Conservation (phyloP, 2,797 vertebrate genomes). For the Iguana delicatissima region DNA sequence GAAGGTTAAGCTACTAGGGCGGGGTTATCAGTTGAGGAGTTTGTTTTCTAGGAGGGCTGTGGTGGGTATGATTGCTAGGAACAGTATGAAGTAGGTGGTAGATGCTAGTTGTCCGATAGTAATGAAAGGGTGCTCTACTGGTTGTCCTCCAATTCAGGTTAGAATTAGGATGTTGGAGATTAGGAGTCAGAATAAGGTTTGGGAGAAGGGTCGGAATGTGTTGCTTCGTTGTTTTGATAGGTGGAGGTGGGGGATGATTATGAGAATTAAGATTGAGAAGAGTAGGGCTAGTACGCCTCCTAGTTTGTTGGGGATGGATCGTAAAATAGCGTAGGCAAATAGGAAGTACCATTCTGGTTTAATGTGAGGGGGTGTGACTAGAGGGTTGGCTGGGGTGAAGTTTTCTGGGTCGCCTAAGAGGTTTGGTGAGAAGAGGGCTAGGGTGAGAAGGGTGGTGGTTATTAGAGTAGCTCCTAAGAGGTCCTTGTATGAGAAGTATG, state of each 20-base stretch:
- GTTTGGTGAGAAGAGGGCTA: slow-evolving; percentile 51
- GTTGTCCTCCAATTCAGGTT: slow-evolving; percentile 65
- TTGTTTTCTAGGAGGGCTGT: slow-evolving; percentile 37
- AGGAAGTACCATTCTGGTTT: slow-evolving; percentile 78
- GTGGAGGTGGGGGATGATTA: background rate
- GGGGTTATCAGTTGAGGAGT: rapidly evolving
- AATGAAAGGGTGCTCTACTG: slow-evolving; percentile 61
- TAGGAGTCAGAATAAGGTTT: slow-evolving; percentile 47
- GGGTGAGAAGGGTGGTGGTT: rapidly evolving
- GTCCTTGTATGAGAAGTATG: slow-evolving; percentile 69
- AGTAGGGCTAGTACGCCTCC: slow-evolving; percentile 55
- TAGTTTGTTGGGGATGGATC: slow-evolving; percentile 69
- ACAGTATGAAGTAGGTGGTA: rapidly evolving
- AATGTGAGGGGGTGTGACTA: slow-evolving; percentile 54
- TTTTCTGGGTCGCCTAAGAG: slow-evolving; percentile 73
- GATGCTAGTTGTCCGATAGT: slow-evolving; percentile 50
- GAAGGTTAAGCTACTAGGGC: background rate
- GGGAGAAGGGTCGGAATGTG: background rate
- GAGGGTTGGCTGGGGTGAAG: slow-evolving; percentile 65
- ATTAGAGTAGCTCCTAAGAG: rapidly evolving
- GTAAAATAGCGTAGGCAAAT: slow-evolving; percentile 68
- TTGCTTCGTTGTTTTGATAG: slow-evolving; percentile 54
- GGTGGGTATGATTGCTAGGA: rapidly evolving
- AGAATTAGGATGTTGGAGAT: background rate
- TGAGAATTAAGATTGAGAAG: rapidly evolving